phyloP scores from a whole-genome alignment of 2,797 vertebrate species.

The Tauraco hartlaubi region DNA sequence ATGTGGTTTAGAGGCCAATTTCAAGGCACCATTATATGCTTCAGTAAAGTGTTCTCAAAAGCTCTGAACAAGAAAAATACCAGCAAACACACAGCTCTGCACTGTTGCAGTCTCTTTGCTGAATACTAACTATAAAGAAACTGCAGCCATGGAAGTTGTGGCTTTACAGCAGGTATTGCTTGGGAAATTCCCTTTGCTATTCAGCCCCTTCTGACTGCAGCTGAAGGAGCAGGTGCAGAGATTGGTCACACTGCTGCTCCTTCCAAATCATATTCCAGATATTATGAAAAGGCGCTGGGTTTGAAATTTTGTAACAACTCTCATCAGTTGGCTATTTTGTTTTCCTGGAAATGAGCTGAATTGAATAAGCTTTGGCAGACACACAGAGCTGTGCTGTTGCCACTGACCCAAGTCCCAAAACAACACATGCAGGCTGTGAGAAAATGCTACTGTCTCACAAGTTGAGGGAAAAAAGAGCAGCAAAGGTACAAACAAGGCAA shows the following conservation, averaged over 20 bases:
- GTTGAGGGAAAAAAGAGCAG: not conserved
- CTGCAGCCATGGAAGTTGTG: not conserved
- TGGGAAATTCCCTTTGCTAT: not conserved
- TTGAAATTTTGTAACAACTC: not conserved
- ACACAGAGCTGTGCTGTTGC: slow-evolving; percentile 51
- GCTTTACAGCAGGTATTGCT: not conserved
- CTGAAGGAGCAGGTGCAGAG: not conserved
- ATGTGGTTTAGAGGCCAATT: slow-evolving; percentile 38
- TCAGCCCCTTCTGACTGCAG: not conserved
- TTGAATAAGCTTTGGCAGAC: slow-evolving; percentile 40
- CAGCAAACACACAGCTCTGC: slow-evolving; percentile 38
- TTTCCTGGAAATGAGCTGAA: slow-evolving; percentile 42
- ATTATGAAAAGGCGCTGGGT: not conserved
- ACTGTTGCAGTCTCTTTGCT: slow-evolving; percentile 24
- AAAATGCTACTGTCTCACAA: slow-evolving; percentile 48
- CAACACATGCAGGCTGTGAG: slow-evolving; percentile 32
- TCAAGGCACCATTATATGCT: slow-evolving; percentile 57
- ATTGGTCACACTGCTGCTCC: not conserved
- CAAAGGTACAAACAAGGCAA: slow-evolving; percentile 12
- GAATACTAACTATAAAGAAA: slow-evolving; percentile 60
- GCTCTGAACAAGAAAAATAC: slow-evolving; percentile 52
- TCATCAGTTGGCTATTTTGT: not conserved
- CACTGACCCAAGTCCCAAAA: slow-evolving; percentile 44
- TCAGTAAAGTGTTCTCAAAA: slow-evolving; percentile 55
- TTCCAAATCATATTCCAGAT: not conserved